These are phyloP conservation scores for Phthorimaea operculella DNA, from an alignment of 1,140 invertebrate genomes.

Conservation along the genomic window DNA sequence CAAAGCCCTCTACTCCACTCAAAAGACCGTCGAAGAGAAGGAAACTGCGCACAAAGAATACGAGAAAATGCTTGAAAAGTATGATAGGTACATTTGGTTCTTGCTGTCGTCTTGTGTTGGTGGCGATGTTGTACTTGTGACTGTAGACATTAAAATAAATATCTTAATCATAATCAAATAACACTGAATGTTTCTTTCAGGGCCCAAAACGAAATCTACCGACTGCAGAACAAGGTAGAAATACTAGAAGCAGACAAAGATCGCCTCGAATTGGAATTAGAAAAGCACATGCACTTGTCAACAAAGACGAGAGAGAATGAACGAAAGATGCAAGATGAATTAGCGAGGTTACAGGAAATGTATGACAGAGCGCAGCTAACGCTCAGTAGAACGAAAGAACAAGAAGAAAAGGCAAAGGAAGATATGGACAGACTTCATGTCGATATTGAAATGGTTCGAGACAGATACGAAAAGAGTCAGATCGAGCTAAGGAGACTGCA, in stretches of 20 bases:
- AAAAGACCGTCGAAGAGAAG: conserved; percentile 88
- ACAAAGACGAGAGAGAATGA: conserved; percentile 87
- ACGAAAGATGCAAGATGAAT: conserved; percentile 86
- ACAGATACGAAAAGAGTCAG: conserved; percentile 89
- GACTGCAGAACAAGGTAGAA: conserved; percentile 88
- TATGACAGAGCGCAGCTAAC: conserved; percentile 88
- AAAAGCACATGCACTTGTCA: conserved; percentile 82
- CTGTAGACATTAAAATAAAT: conserved; percentile 9
- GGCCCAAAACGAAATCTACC: conserved; percentile 88
- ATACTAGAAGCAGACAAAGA: conserved; percentile 88
- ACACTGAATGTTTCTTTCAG: conserved; percentile 61
- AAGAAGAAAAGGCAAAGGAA: conserved; percentile 91
- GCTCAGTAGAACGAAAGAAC: conserved; percentile 85
- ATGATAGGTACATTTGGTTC: conserved; percentile 79
- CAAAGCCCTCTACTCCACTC: conserved; percentile 81
- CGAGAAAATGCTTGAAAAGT: conserved; percentile 92
- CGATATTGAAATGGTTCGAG: conserved; percentile 87
- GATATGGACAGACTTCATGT: conserved; percentile 83
- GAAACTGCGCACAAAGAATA: conserved; percentile 90
- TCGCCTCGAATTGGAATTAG: conserved; percentile 84
- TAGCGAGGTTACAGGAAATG: conserved; percentile 84
- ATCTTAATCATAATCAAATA: neutral
- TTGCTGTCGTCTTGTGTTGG: conserved; percentile 56
- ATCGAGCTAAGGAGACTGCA: conserved; percentile 84
- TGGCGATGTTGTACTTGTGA: conserved; percentile 26